These are phyloP conservation scores for Arge pagana DNA, from an alignment of 2,888 invertebrate species.

Conservation along the genomic window DNA sequence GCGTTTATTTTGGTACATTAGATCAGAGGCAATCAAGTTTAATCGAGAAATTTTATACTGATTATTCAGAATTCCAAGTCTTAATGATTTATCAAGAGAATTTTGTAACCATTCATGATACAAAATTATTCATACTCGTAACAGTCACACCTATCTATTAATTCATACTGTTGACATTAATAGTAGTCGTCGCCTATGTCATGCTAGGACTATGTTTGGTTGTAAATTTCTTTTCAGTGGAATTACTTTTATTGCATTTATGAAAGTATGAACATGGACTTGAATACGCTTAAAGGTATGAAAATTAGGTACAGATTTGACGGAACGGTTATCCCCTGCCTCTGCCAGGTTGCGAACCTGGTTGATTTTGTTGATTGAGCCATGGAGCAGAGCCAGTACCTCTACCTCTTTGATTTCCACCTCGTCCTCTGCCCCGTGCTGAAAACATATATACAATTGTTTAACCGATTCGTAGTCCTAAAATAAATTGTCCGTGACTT, in stretches of 20 bases:
- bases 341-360: constrained; percentile 52
- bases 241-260: constrained; percentile 9
- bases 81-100: no score
- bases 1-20: no score
- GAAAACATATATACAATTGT: constrained; percentile 9
- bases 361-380: constrained; percentile 55
- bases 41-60: no score
- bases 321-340: constrained; percentile 49
- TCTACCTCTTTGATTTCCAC: constrained; percentile 53
- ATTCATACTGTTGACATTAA: background rate
- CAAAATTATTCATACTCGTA: no score
- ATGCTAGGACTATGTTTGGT: constrained; percentile 6
- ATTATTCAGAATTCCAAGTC: no score
- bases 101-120: no score
- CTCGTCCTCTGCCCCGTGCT: constrained; percentile 55
- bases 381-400: constrained; percentile 56
- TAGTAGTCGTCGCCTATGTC: background rate
- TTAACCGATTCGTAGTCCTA: no score
- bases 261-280: constrained; percentile 11
- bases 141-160: no score
- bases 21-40: no score
- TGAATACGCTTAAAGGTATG: background rate
- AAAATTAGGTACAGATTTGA: background rate
- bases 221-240: constrained; percentile 10
- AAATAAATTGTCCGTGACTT: no score